Conservation (phyloP, 2,113 vertebrate genomes). For the Neogale vison region DNA sequence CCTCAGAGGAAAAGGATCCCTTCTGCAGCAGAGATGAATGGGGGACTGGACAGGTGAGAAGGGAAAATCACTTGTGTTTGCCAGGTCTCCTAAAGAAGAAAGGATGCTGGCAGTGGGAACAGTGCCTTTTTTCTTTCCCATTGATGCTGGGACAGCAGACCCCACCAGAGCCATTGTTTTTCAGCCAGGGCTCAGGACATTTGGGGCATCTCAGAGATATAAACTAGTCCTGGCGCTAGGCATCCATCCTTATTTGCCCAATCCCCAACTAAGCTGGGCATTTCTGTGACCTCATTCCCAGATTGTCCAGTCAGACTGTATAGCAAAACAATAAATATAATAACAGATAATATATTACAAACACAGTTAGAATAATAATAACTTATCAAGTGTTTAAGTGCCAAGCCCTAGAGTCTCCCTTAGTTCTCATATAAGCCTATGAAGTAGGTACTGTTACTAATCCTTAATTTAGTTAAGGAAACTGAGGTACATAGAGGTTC, state of each 20-base stretch:
- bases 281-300: neutral
- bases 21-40: neutral
- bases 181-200: neutral
- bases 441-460: neutral
- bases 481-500: neutral
- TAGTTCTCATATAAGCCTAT: neutral
- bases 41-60: neutral
- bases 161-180: neutral
- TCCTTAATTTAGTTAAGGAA: neutral
- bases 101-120: fast-evolving
- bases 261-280: neutral
- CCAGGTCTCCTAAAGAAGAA: neutral
- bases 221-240: neutral
- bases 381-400: neutral
- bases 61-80: neutral
- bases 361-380: neutral
- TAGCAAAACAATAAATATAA: neutral
- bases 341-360: neutral
- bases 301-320: neutral
- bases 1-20: neutral
- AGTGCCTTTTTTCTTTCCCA: neutral
- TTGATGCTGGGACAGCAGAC: neutral
- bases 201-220: neutral
- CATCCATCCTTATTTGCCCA: neutral
- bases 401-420: neutral